Conservation (phyloP, 2,797 vertebrate species). For the Bryconaethiops microstoma region DNA sequence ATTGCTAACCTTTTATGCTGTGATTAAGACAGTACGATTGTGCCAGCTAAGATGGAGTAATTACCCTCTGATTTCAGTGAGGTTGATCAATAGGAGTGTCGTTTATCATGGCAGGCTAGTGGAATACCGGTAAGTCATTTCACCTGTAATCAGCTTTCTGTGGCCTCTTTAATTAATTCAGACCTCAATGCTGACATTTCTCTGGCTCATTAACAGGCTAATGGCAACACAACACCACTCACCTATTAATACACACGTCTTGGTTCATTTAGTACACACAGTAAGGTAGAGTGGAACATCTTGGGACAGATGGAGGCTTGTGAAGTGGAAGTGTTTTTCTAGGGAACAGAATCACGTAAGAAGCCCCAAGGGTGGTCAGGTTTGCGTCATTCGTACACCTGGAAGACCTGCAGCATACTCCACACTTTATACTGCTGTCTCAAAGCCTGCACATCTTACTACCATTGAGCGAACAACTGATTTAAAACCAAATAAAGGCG, state of each 20-base stretch:
- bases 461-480: background rate
- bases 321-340: background rate
- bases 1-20: constrained; percentile 46
- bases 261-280: too few species aligned
- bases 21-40: constrained; percentile 61
- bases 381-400: background rate
- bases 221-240: constrained; percentile 1
- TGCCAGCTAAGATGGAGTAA: constrained; percentile 60
- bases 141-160: constrained; percentile 71
- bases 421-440: background rate
- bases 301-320: background rate
- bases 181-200: constrained; percentile 72
- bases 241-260: background rate
- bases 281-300: background rate
- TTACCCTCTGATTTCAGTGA: constrained; percentile 68
- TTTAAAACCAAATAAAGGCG: too few species aligned
- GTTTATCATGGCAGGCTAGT: constrained; percentile 64
- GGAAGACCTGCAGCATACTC: background rate
- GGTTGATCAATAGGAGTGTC: constrained; percentile 69
- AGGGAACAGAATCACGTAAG: too few species aligned
- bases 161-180: constrained; percentile 70
- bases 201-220: constrained; percentile 67
- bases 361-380: background rate
- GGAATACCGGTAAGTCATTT: constrained; percentile 69
- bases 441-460: background rate